These are phyloP conservation scores for Drosophila tripunctata DNA, from an alignment of 2,888 invertebrate genomes.

Conservation along the genomic window DNA sequence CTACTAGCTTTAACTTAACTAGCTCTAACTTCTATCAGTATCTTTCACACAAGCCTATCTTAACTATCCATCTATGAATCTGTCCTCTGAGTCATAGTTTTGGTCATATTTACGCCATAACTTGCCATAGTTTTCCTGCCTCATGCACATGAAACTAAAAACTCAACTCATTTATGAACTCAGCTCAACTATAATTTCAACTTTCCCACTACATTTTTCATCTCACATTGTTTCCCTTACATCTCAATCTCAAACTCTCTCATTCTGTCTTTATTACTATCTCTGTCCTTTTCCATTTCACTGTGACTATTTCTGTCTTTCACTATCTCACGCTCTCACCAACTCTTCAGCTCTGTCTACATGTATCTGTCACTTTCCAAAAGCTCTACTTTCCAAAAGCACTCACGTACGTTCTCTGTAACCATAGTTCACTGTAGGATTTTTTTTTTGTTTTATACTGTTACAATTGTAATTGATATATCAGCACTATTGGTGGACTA, in stretches of 20 bases:
- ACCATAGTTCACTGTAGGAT: constrained; percentile 69
- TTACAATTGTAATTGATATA: constrained; percentile 35
- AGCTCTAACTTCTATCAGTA: constrained; percentile 43
- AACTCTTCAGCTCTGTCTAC: constrained; percentile 22
- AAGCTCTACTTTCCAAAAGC: constrained; percentile 61
- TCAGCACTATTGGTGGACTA: constrained; percentile 47
- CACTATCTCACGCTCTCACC: constrained; percentile 51
- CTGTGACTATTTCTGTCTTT: constrained; percentile 33
- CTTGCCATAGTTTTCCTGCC: constrained; percentile 82
- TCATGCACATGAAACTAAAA: constrained; percentile 66
- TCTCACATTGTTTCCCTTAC: constrained; percentile 19
- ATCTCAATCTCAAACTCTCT: constrained; percentile 19
- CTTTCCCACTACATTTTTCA: constrained; percentile 45
- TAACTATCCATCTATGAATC: constrained; percentile 37
- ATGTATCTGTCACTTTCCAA: constrained; percentile 66
- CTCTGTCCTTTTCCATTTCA: constrained; percentile 11
- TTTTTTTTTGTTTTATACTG: constrained; percentile 41
- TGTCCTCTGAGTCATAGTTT: constrained; percentile 78
- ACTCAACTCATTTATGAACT: constrained; percentile 67
- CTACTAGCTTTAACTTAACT: constrained; percentile 65
- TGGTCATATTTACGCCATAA: constrained; percentile 82
- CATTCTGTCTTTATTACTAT: constrained; percentile 33
- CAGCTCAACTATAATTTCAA: constrained; percentile 42
- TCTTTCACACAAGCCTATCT: constrained; percentile 21
- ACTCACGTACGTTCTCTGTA: constrained; percentile 57